phyloP scores from a whole-genome alignment of 37 sponge, comb jelly and placozoan genomes.

The Lycopodina hypogea region DNA sequence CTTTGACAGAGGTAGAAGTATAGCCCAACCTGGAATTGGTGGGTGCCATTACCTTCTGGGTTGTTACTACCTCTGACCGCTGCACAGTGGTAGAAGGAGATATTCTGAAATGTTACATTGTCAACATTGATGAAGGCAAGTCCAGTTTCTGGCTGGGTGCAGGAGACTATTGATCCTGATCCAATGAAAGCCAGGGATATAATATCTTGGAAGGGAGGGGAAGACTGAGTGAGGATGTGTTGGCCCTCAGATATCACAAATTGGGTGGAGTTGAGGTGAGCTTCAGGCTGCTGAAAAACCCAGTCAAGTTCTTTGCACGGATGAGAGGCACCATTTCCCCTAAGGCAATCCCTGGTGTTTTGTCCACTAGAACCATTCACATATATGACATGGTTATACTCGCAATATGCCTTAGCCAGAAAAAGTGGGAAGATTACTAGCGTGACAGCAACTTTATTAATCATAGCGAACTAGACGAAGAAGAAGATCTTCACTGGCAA shows the following conservation, averaged over 20 bases:
- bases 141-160: slow-evolving; percentile 11
- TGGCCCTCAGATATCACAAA: background rate
- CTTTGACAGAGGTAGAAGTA: slow-evolving; percentile 34
- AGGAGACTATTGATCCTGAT: background rate
- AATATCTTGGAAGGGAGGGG: background rate
- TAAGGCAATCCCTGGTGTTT: background rate
- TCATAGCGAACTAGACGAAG: too few species aligned
- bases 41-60: background rate
- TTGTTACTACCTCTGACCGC: slow-evolving; percentile 28
- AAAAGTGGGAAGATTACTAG: too few species aligned
- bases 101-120: background rate
- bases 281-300: background rate
- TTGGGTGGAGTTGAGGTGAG: background rate
- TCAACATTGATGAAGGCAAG: slow-evolving; percentile 20
- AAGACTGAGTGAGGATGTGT: background rate
- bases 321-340: background rate
- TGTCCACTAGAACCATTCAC: background rate
- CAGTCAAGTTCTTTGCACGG: slow-evolving; percentile 4
- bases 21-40: slow-evolving; percentile 9
- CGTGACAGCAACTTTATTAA: too few species aligned
- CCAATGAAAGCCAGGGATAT: slow-evolving; percentile 26
- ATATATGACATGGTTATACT: slow-evolving; percentile 1
- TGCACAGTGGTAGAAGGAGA: slow-evolving; percentile 21
- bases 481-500: too few species aligned
- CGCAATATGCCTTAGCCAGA: too few species aligned